Percentiles rank a stretch among this genome's conserved stretches.
Conservation (phyloP, 35 echinoderm and acorn worm species). For the Holothuria glaberrima region DNA sequence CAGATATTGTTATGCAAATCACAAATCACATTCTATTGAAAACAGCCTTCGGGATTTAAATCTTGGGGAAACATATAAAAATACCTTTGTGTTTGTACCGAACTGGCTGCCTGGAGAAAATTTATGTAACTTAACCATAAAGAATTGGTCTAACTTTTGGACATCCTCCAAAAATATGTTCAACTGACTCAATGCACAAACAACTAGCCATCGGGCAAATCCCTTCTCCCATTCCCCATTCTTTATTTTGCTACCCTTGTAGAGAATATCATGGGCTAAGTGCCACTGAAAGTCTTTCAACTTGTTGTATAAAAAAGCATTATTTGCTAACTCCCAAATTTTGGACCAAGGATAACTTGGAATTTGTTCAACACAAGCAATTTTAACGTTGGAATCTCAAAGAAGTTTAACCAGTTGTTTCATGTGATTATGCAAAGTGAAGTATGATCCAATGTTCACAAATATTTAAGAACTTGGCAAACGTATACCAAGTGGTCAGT, state of each 20-base stretch:
- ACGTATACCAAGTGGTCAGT: too few relatives aligned
- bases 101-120: neutral
- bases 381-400: too few relatives aligned
- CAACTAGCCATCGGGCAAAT: neutral
- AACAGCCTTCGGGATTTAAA: too few relatives aligned
- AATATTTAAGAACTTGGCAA: too few relatives aligned
- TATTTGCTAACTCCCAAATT: neutral
- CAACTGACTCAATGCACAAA: neutral
- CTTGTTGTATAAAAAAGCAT: neutral
- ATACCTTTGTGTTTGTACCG: too few relatives aligned
- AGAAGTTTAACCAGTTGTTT: too few relatives aligned
- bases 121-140: neutral
- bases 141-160: neutral
- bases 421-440: too few relatives aligned
- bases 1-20: too few relatives aligned
- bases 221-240: neutral
- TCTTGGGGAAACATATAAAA: too few relatives aligned
- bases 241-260: neutral
- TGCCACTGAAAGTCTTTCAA: constrained; percentile 1
- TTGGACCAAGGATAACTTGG: neutral
- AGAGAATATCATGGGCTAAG: neutral
- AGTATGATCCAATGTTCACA: too few relatives aligned
- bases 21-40: too few relatives aligned
- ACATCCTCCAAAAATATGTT: neutral
- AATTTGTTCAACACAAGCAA: too few relatives aligned